Base-by-base conservation (phyloP, 2,888 invertebrate genomes). In the Iphiclides podalirius region DNA sequence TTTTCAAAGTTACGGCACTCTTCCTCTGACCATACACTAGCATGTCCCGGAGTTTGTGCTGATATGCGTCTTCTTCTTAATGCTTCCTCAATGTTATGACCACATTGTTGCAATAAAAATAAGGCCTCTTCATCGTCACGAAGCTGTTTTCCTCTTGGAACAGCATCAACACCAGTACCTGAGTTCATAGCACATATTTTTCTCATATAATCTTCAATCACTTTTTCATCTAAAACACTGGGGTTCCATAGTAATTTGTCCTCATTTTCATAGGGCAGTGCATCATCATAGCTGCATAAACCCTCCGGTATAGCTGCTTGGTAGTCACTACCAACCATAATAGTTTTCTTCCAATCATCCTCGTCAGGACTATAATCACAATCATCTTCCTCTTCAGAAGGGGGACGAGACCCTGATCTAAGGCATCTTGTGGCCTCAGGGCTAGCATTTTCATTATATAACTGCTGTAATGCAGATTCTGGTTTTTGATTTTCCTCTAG, bases 1-100 rank as follows among this genome's bases (percentile, higher is more conserved):
- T 95, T 95, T 90, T 99, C 99, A 84, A 99, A 99, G 78, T 97
- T 96, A 47, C 96, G 92, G 79, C 98, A 98, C 75, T 99, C 99
- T 69, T 98, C 98, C 75, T 98, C 98, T 1, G 98, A 97, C 98
- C 98, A 99, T 1, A 96, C 90, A 65, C 95, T 96, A 0, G 94
- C 92, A 64, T 95, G 94, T 1, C 92, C 90, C 12, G 92, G 91
- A 0, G 91, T 90, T 45, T 94, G 90, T 4, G 92, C 92, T 59
- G 94, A 93, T 71, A 96, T 92, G 39, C 94, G 90, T 49, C 94
- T 92, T 44, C 97, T 90, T 52, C 97, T 85, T 45, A 98, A 78
- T 0, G 98, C 98, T 83, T 98, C 98, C 52, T 98, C 98, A n/a
- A 94, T 91, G 80, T 97, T 98, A 74, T 98, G 96, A 1, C 97